Base-by-base conservation (phyloP, 1,140 invertebrate species). In the Tetragonula clypearis region DNA sequence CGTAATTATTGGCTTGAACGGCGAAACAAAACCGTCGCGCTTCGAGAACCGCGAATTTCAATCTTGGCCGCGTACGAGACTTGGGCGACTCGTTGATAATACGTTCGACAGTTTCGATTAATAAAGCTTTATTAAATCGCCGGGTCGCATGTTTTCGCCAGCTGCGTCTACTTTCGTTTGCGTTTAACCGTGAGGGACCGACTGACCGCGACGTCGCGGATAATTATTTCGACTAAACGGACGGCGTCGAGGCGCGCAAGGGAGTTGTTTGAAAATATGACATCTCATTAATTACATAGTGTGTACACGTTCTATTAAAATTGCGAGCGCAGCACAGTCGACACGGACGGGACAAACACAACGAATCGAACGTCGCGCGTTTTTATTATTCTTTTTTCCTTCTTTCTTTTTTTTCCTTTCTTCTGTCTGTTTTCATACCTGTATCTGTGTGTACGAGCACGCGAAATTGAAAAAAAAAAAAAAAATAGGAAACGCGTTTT, bases 231-330 rank as follows among this genome's bases (percentile, higher is more conserved):
- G 56, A 53, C 26, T 4, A 21, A 62, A 79, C 30, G 74, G 11
- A 35, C 49, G 23, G 65, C 23, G 78, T 41, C 78, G 56, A 12
- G 11, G 17, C 14, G 53, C 21, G 30, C 30, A 56, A 55, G 19
- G 72, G 41, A 82, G 58, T 68, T 41, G 41, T 84, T 79, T 79
- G 72, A 79, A 79, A 84, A 72, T 26, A 53, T 73, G 82, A 65
- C 82, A 73, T 73, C 49, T 84, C 76, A 62, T 84, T 84, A 84
- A 79, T 79, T 79, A 84, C 68, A 65, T 35, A 30, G 68, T 41
- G 68, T 41, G 23, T 15, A 30, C 56, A 23, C 19, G 58, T 65
- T 72, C 49, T 79, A 79, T 84, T 79, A 84, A 79, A 79, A 84
- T 53, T 23, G 53, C 21, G 15, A 82, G 15, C 12, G 30, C 19